These are phyloP conservation scores for Zygogramma bicolorata DNA, from an alignment of 2,888 invertebrate genomes.

Conservation along the genomic window DNA sequence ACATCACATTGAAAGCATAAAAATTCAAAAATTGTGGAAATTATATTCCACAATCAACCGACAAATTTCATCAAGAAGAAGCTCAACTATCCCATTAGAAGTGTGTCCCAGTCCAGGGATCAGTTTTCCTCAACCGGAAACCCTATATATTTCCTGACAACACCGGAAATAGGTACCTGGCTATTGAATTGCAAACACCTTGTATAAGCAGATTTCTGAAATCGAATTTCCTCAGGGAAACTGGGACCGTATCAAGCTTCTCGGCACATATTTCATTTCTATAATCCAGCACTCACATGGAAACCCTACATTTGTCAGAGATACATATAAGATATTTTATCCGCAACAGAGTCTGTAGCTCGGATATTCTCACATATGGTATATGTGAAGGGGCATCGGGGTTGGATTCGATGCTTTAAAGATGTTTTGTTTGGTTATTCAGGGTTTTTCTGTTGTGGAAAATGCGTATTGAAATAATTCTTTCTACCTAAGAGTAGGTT, in stretches of 20 bases:
- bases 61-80: too few species aligned
- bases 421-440: neutral
- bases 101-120: neutral
- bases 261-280: neutral
- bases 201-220: neutral
- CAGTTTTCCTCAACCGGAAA: neutral
- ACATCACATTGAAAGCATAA: too few species aligned
- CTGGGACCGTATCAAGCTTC: neutral
- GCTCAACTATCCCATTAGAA: too few species aligned
- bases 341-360: neutral
- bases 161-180: neutral
- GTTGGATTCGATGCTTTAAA: neutral
- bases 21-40: too few species aligned
- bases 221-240: neutral
- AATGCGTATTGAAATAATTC: too few species aligned
- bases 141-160: neutral
- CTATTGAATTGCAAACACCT: neutral
- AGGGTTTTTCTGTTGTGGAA: neutral
- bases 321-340: neutral
- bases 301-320: neutral
- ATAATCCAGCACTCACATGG: neutral
- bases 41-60: neutral
- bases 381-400: neutral
- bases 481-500: too few species aligned
- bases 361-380: neutral